Base-by-base conservation (phyloP, 2,888 invertebrate genomes). In the Empis stercorea region DNA sequence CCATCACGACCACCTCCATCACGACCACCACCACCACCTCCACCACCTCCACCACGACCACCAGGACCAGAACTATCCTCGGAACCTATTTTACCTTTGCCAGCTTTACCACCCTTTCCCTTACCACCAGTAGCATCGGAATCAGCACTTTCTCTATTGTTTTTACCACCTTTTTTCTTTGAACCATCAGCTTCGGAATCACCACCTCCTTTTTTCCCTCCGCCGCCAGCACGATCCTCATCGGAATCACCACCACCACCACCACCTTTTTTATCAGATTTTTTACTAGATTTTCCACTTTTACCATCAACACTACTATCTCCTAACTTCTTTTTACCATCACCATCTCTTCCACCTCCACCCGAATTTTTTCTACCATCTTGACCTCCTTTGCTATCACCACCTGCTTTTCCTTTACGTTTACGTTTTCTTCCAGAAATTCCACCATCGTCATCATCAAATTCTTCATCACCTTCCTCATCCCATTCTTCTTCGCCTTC, bases 1-100 rank as follows among this genome's bases (percentile, higher is more conserved):
- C 10, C 37, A 43, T 17, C 23, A 17, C 37, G 46, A 42, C 41
- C 20, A n/a, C n/a, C n/a, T n/a, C n/a, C n/a, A n/a, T n/a, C n/a
- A n/a, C n/a, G n/a, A 17, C 14, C 20, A 38, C 45, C 37, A 17
- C 14, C 32, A 40, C 14, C 30, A 40, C 43, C 38, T 39, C 13
- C 37, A 43, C 27, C 23, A 17, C 36, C 47, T 44, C 41, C 20
- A n/a, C n/a, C n/a, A n/a, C n/a, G n/a, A n/a, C n/a, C n/a, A 37
- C 10, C 37, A 43, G 15, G 16, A 17, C 37, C n/a, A n/a, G n/a
- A n/a, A n/a, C n/a, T n/a, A n/a, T n/a, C n/a, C n/a, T n/a, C n/a
- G n/a, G n/a, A n/a, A n/a, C n/a, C n/a, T n/a, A n/a, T n/a, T n/a
- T n/a, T 42, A 52, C 52, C 61, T 64, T 20, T 20, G 20, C 20